Conservation (phyloP, 2,888 invertebrate genomes). For the Microctonus aethiopoides region DNA sequence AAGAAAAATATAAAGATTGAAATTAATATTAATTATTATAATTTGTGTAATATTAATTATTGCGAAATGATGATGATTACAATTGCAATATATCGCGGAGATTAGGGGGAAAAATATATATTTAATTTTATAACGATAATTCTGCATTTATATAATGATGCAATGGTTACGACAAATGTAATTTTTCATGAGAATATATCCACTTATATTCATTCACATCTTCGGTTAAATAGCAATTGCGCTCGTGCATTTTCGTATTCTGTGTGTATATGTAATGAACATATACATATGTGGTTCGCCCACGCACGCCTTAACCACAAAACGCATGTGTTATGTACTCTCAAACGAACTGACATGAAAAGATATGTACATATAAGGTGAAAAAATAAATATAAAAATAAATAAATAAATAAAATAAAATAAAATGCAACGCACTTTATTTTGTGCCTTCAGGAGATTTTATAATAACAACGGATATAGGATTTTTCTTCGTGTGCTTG, state of each 20-base stretch:
- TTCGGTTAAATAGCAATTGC: background rate
- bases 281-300: background rate
- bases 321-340: background rate
- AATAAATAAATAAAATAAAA: too few relatives aligned
- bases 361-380: too few relatives aligned
- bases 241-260: background rate
- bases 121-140: too few relatives aligned
- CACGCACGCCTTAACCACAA: background rate
- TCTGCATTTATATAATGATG: background rate
- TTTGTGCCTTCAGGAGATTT: background rate
- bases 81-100: too few relatives aligned
- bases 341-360: background rate
- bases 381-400: too few relatives aligned
- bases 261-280: background rate
- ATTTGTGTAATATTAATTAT: background rate
- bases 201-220: background rate
- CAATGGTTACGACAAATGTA: slow-evolving; percentile 3
- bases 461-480: background rate
- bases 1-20: slow-evolving; percentile 2
- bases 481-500: background rate
- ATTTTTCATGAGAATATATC: slow-evolving; percentile 7
- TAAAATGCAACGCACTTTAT: background rate
- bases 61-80: background rate
- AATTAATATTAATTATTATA: too few relatives aligned
- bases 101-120: too few relatives aligned